A percentile compares a stretch with the other conserved stretches of the same genome.
These are phyloP conservation scores for Coenobita brevimanus DNA, from an alignment of 1,140 invertebrate genomes.

Conservation along the genomic window DNA sequence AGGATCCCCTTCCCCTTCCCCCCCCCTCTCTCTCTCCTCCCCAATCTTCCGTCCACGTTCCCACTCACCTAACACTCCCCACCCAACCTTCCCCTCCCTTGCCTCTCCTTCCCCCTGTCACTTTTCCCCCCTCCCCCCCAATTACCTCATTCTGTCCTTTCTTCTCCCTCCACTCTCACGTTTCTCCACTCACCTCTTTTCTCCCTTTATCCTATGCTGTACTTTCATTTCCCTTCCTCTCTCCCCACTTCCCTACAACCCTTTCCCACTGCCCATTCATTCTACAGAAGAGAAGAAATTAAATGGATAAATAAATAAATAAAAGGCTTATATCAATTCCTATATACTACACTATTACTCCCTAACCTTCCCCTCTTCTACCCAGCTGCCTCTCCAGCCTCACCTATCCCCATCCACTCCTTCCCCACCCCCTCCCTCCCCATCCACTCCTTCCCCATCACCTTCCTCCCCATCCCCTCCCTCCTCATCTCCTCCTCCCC, in stretches of 20 bases:
- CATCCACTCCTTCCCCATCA: background rate
- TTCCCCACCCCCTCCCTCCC: slow-evolving; percentile 12
- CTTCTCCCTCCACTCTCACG: background rate
- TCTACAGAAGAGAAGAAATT: no score
- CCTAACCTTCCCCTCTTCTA: background rate
- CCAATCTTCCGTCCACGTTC: no score
- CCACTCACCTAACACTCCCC: no score
- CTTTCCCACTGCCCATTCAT: no score
- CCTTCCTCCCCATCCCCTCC: slow-evolving; percentile 1
- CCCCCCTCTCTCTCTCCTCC: no score
- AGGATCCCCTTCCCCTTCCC: no score
- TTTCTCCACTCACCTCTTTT: slow-evolving; percentile 1
- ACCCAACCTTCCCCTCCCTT: no score
- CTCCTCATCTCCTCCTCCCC: background rate
- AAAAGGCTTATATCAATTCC: background rate
- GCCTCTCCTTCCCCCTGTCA: no score
- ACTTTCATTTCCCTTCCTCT: no score
- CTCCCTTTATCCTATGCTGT: slow-evolving; percentile 11
- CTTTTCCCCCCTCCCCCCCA: background rate
- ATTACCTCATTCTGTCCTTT: background rate
- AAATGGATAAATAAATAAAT: background rate
- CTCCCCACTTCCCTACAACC: no score
- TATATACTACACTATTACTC: background rate
- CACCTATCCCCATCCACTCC: background rate
- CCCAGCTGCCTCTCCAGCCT: background rate